Evolutionary conservation across 2,888 invertebrate genomes (phyloP).

Genomic region (Agonopterix alstromeriana): DNA sequence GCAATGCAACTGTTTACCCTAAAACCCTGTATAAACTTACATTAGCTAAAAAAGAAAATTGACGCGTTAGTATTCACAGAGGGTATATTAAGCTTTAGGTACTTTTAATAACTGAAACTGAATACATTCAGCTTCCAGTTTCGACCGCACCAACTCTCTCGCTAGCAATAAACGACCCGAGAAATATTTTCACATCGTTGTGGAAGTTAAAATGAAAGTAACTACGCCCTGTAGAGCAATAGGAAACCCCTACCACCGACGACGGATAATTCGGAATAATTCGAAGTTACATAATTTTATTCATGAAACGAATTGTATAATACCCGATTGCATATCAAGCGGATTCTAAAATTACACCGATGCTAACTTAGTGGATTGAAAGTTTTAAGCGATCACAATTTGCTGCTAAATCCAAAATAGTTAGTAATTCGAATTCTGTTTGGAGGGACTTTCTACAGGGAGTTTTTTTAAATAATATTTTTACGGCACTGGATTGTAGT

Average conservation of each 20-base stretch:
- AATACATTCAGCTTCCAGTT: slow-evolving; percentile 31
- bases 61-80: too few species aligned
- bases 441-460: too few species aligned
- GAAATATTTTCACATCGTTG: slow-evolving; percentile 75
- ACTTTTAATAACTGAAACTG: slow-evolving; percentile 27
- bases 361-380: slow-evolving; percentile 10
- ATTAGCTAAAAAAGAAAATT: too few species aligned
- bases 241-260: slow-evolving; percentile 41
- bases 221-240: slow-evolving; percentile 66
- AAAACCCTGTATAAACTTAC: too few species aligned
- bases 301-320: slow-evolving; percentile 48
- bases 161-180: slow-evolving; percentile 64
- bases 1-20: too few species aligned
- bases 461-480: too few species aligned
- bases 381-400: slow-evolving; percentile 10
- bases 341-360: slow-evolving; percentile 36
- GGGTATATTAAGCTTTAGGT: slow-evolving; percentile 5
- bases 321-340: slow-evolving; percentile 38
- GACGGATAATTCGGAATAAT: slow-evolving; percentile 57
- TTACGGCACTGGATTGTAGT: too few species aligned
- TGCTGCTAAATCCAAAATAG: slow-evolving; percentile 2
- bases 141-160: slow-evolving; percentile 51
- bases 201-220: slow-evolving; percentile 74
- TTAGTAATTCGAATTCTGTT: too few species aligned
- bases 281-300: slow-evolving; percentile 64